phyloP scores from a whole-genome alignment of 2,797 vertebrate species.

The Enoplosus armatus region DNA sequence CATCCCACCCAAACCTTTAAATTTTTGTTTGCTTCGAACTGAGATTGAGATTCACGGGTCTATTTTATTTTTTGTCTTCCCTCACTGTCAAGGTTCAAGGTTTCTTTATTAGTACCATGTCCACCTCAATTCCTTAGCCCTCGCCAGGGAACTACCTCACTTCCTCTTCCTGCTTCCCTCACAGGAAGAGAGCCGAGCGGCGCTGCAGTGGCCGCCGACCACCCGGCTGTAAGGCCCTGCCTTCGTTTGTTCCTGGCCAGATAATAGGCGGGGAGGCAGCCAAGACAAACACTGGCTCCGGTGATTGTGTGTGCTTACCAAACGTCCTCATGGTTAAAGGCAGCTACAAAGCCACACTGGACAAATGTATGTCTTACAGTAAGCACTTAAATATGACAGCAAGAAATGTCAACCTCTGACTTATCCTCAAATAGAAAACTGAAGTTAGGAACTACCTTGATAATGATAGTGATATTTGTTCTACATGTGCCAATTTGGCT shows the following conservation, averaged over 20 bases:
- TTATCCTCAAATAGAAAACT: conserved; percentile 25
- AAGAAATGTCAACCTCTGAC: conserved; percentile 2
- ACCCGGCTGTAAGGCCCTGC: conserved; percentile 71
- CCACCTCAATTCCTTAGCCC: conserved; percentile 63
- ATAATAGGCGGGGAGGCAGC: conserved; percentile 80
- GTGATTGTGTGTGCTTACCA: conserved; percentile 73
- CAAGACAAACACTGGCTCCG: conserved; percentile 82
- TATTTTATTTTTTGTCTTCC: conserved; percentile 49
- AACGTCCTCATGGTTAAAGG: conserved; percentile 55
- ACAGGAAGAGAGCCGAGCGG: conserved; percentile 75
- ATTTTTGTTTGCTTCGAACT: conserved; percentile 26
- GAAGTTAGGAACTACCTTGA: conserved; percentile 19
- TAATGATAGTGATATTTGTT: conserved; percentile 6
- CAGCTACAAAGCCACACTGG: conserved; percentile 44
- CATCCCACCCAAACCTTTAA: conserved; percentile 12
- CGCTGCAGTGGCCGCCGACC: conserved; percentile 62
- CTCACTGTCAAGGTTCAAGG: no score
- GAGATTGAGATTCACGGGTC: conserved; percentile 8
- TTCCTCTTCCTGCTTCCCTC: conserved; percentile 84
- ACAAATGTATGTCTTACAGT: conserved; percentile 48
- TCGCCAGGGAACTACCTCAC: conserved; percentile 77
- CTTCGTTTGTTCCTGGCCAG: conserved; percentile 85
- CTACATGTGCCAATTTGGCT: conserved; percentile 15
- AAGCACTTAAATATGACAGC: conserved; percentile 14
- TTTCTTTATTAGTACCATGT: no score